Conservation (phyloP, 2,113 vertebrate genomes). For the Chaetodon auriga region DNA sequence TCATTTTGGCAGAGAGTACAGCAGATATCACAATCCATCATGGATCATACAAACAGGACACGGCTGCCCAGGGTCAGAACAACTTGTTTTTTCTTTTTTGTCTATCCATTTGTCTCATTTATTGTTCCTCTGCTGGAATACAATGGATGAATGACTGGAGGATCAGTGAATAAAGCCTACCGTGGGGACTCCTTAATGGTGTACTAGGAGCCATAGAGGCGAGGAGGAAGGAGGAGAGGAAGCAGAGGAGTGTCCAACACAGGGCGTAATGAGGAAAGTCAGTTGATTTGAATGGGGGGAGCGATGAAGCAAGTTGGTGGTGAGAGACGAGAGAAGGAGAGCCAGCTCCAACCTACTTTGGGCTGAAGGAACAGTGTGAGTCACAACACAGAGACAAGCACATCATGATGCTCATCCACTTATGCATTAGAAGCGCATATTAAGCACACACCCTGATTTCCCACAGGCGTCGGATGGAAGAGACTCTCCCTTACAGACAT, state of each 20-base stretch:
- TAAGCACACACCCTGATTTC: slow-evolving; percentile 56
- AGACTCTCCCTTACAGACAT: slow-evolving; percentile 12
- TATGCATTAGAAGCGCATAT: slow-evolving; percentile 52
- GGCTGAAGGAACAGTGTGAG: slow-evolving; percentile 66
- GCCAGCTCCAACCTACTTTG: slow-evolving; percentile 58
- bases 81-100: slow-evolving; percentile 3
- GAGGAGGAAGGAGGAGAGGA: slow-evolving; percentile 44
- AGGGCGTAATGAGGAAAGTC: slow-evolving; percentile 59
- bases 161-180: slow-evolving; percentile 56
- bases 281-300: slow-evolving; percentile 52
- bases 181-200: slow-evolving; percentile 69
- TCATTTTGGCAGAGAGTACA: slow-evolving; percentile 41
- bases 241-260: slow-evolving; percentile 48
- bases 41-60: slow-evolving; percentile 22
- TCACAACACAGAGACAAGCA: slow-evolving; percentile 53
- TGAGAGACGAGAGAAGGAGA: slow-evolving; percentile 45
- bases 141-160: slow-evolving; percentile 42
- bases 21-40: slow-evolving; percentile 42
- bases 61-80: slow-evolving; percentile 25
- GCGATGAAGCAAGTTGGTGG: slow-evolving; percentile 60
- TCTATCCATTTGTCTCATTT: slow-evolving; percentile 36
- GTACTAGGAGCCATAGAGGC: slow-evolving; percentile 58
- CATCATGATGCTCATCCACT: slow-evolving; percentile 35
- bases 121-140: slow-evolving; percentile 34
- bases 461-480: slow-evolving; percentile 47